Evolutionary conservation across 2,888 invertebrate genomes (phyloP).

Genomic region (Amphipyra tragopoginis): DNA sequence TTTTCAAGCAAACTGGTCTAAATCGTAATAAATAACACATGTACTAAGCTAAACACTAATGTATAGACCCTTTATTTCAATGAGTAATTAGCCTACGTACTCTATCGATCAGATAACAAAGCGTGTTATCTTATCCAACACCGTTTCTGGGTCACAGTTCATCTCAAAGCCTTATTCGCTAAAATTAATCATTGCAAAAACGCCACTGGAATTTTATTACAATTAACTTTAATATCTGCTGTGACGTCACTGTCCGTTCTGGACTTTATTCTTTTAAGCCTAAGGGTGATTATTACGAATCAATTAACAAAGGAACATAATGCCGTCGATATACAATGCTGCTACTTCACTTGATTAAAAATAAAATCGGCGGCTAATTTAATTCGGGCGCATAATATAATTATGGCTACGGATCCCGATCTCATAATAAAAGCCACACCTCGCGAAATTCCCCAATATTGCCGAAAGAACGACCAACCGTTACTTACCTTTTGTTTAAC

Average conservation of each 20-base stretch:
- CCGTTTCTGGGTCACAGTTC: constrained; percentile 32
- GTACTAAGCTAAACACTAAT: background rate
- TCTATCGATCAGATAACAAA: constrained; percentile 18
- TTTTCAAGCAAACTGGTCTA: too few relatives aligned
- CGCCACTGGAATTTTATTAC: constrained; percentile 46
- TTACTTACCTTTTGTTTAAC: constrained; percentile 84
- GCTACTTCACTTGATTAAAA: constrained; percentile 78
- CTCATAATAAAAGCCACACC: constrained; percentile 78
- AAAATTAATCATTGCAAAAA: constrained; percentile 51
- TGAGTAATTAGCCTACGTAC: background rate
- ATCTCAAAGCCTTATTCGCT: constrained; percentile 22
- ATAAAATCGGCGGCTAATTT: constrained; percentile 76
- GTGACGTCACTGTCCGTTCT: constrained; percentile 8
- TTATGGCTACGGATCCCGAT: constrained; percentile 71
- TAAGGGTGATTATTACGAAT: constrained; percentile 14
- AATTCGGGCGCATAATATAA: constrained; percentile 73
- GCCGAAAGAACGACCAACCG: constrained; percentile 78
- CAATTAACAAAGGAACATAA: constrained; percentile 15
- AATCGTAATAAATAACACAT: background rate
- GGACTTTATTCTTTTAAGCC: background rate
- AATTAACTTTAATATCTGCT: constrained; percentile 40
- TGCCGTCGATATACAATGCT: constrained; percentile 35
- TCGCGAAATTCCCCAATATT: constrained; percentile 82
- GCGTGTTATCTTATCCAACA: constrained; percentile 8
- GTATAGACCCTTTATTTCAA: background rate